These are phyloP conservation scores for Pyralis farinalis DNA, from an alignment of 2,888 invertebrate species.

Conservation along the genomic window DNA sequence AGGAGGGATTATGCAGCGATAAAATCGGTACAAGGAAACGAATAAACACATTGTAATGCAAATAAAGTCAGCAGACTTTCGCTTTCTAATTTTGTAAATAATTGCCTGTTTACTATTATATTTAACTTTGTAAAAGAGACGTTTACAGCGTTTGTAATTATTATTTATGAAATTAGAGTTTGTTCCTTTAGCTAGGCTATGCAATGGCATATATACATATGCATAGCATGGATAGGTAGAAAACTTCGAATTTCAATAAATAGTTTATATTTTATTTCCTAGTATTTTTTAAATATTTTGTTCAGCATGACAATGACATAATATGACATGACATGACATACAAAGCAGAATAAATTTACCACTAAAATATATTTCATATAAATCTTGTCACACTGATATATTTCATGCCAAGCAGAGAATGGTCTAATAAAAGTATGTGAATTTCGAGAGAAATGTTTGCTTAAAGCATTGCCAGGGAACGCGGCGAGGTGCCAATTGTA, in stretches of 20 bases:
- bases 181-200: too few species aligned
- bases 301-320: too few species aligned
- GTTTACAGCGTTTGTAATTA: conserved; percentile 2
- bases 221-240: too few species aligned
- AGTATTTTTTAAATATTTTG: too few species aligned
- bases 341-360: too few species aligned
- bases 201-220: too few species aligned
- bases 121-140: not conserved
- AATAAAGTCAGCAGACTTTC: conserved; percentile 4
- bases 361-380: not conserved
- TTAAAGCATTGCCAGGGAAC: conserved; percentile 15
- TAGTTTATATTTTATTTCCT: too few species aligned
- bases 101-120: conserved; percentile 7
- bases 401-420: not conserved
- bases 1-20: not conserved
- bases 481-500: conserved; percentile 22
- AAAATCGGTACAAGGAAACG: conserved; percentile 6
- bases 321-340: too few species aligned
- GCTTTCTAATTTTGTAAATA: conserved; percentile 6
- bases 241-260: too few species aligned
- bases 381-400: not conserved
- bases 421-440: conserved; percentile 2
- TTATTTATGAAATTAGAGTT: not conserved
- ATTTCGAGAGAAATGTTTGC: conserved; percentile 7
- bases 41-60: conserved; percentile 11